These are phyloP conservation scores for Coilia nasus DNA, from an alignment of 2,797 vertebrate genomes.

Conservation along the genomic window DNA sequence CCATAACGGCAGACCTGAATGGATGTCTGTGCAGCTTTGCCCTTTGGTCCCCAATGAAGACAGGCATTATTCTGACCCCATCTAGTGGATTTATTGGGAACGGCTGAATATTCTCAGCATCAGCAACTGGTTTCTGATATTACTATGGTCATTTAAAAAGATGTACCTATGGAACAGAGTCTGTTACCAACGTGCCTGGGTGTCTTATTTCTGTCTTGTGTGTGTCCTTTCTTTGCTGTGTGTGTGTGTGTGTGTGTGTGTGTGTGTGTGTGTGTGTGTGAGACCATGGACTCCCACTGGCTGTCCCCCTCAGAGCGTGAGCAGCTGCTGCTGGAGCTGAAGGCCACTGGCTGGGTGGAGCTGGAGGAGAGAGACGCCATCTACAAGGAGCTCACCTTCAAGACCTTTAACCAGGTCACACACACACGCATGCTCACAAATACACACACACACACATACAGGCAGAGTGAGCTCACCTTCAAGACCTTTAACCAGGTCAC, in stretches of 20 bases:
- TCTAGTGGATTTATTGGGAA: background rate
- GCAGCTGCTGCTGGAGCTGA: constrained; percentile 81
- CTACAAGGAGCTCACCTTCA: constrained; percentile 93
- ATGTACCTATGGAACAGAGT: too few relatives aligned
- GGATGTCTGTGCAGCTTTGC: background rate
- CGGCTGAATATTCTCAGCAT: background rate
- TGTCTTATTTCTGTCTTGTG: background rate
- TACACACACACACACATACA: constrained; percentile 21
- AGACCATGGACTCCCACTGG: constrained; percentile 84
- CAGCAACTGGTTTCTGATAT: too few relatives aligned
- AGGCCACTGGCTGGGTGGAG: constrained; percentile 85
- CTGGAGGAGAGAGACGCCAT: constrained; percentile 86
- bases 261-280: constrained; percentile 36
- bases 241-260: constrained; percentile 22
- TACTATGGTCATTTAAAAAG: too few relatives aligned
- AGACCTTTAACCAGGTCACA: constrained; percentile 90
- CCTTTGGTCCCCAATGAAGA: background rate
- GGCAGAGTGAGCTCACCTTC: too few relatives aligned
- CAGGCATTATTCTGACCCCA: background rate
- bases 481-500: too few relatives aligned
- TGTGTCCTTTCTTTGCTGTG: background rate
- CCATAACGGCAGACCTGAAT: background rate
- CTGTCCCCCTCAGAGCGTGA: constrained; percentile 83
- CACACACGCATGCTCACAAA: constrained; percentile 22
- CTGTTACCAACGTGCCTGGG: too few relatives aligned